Evolutionary conservation across 2,888 invertebrate species (phyloP).

Genomic region (Drosophila conformis): DNA sequence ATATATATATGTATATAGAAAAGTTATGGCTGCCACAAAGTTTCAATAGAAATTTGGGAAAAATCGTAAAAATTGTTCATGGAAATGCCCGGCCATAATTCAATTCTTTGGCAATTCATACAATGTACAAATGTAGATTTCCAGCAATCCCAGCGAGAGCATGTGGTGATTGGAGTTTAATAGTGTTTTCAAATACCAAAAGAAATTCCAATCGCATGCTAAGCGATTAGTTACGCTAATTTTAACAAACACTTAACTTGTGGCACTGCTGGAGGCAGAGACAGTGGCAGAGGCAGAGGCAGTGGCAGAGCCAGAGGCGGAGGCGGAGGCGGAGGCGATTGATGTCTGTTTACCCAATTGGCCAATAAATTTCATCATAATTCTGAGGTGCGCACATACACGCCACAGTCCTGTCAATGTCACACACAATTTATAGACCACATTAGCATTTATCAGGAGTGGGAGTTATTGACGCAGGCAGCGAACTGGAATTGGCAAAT

Average conservation of each 20-base stretch:
- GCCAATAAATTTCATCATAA: constrained; percentile 46
- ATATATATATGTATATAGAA: not conserved
- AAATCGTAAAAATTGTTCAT: constrained; percentile 41
- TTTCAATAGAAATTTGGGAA: constrained; percentile 23
- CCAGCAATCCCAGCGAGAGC: not conserved
- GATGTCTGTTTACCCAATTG: constrained; percentile 45
- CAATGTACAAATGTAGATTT: constrained; percentile 18
- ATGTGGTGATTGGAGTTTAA: constrained; percentile 28
- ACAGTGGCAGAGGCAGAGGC: no score
- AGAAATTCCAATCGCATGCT: constrained; percentile 13
- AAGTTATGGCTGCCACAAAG: not conserved
- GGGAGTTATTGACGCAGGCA: constrained; percentile 26
- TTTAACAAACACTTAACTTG: constrained; percentile 25
- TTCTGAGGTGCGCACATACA: constrained; percentile 24
- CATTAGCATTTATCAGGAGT: constrained; percentile 38
- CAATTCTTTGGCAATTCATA: constrained; percentile 55
- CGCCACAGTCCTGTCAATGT: constrained; percentile 19
- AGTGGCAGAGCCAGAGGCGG: rapidly evolving
- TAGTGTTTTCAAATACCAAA: constrained; percentile 17
- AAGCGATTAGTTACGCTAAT: constrained; percentile 54
- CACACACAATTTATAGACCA: constrained; percentile 50
- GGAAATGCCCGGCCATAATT: constrained; percentile 49
- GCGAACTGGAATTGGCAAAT: not conserved
- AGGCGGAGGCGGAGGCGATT: constrained; percentile 6
- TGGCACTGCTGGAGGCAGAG: not conserved